These are phyloP conservation scores for Meliscaeva auricollis DNA, from an alignment of 2,888 invertebrate genomes.

Conservation along the genomic window DNA sequence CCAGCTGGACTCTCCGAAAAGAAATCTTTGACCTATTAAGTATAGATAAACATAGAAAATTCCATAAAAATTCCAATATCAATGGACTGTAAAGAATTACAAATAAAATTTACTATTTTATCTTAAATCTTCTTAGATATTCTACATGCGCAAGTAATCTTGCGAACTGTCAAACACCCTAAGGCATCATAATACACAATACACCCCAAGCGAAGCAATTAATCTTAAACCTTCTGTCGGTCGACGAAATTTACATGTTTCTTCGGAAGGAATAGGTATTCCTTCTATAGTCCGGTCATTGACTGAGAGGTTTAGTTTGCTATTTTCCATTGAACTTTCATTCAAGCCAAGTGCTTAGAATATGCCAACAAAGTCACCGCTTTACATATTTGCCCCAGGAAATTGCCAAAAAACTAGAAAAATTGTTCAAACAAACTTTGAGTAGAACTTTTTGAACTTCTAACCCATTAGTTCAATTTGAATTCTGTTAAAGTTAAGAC, in stretches of 20 bases:
- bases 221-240: not conserved
- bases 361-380: constrained; percentile 8
- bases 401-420: constrained; percentile 34
- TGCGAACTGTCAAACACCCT: not conserved
- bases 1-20: no score
- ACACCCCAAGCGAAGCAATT: not conserved
- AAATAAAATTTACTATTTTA: no score
- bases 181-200: not conserved
- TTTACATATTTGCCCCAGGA: constrained; percentile 53
- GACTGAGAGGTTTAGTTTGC: constrained; percentile 38
- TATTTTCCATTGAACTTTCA: constrained; percentile 48
- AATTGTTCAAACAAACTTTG: not conserved
- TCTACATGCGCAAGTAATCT: no score
- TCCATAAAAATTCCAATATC: no score
- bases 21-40: no score
- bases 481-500: constrained; percentile 52
- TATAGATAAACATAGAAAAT: no score
- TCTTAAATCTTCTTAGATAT: no score
- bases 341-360: no score
- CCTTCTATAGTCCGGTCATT: constrained; percentile 55
- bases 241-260: not conserved
- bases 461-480: constrained; percentile 38
- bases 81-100: no score
- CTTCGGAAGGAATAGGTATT: not conserved
- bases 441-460: constrained; percentile 33